Evolutionary conservation across 2,888 invertebrate species (phyloP).

Genomic region (Autographa gamma): DNA sequence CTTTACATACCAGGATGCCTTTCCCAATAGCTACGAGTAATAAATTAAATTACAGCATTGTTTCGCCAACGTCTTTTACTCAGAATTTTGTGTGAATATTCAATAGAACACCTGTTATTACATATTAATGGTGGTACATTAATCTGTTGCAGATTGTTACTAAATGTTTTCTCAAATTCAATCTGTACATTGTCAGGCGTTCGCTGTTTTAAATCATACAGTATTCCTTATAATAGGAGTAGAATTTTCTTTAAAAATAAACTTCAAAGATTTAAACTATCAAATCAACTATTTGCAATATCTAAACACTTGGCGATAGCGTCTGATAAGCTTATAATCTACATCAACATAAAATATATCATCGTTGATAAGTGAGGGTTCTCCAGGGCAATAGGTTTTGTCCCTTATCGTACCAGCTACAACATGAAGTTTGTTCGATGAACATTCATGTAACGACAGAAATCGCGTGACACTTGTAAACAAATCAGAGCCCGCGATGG

Average conservation of each 20-base stretch:
- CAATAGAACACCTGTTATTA: slow-evolving; percentile 29
- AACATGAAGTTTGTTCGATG: slow-evolving; percentile 67
- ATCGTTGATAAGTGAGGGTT: slow-evolving; percentile 35
- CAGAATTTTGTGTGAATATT: slow-evolving; percentile 29
- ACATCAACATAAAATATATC: slow-evolving; percentile 30
- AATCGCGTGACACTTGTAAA: slow-evolving; percentile 73
- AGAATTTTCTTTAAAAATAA: not conserved
- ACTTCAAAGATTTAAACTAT: not conserved
- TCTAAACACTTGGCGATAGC: slow-evolving; percentile 45
- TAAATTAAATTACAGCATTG: slow-evolving; percentile 62
- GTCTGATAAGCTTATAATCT: slow-evolving; percentile 43
- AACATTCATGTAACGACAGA: slow-evolving; percentile 57
- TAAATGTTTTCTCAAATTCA: not conserved
- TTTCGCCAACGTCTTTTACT: slow-evolving; percentile 42
- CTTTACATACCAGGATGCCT: slow-evolving; percentile 54
- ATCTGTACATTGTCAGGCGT: slow-evolving; percentile 8
- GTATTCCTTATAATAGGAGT: not conserved
- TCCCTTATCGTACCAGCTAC: slow-evolving; percentile 24
- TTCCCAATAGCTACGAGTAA: slow-evolving; percentile 57
- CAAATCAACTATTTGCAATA: slow-evolving; percentile 13
- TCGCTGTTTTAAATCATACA: slow-evolving; percentile 2
- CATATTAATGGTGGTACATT: slow-evolving; percentile 20
- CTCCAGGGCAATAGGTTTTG: slow-evolving; percentile 19
- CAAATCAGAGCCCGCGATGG: slow-evolving; percentile 76
- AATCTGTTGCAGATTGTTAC: slow-evolving; percentile 8